A percentile compares a stretch with the other conserved stretches of the same genome.
These are phyloP conservation scores for Rhyacichthys aspro DNA, from an alignment of 2,797 vertebrate species.

Conservation along the genomic window DNA sequence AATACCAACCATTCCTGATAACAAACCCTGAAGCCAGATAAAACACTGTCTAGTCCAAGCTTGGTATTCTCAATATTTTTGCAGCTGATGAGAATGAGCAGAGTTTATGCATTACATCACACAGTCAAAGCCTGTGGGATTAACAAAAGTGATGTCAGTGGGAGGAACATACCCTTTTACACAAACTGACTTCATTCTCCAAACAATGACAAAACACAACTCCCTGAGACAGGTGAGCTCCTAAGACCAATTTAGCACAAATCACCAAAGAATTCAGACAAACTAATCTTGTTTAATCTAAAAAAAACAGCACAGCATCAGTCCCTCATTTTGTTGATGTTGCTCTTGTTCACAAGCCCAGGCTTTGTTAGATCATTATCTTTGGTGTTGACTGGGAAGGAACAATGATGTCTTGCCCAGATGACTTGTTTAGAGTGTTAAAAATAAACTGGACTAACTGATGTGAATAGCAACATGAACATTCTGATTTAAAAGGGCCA, in stretches of 20 bases:
- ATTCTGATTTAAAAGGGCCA: too few species aligned
- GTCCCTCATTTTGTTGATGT: too few species aligned
- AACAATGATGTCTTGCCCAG: not conserved
- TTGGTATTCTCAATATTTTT: constrained; percentile 32
- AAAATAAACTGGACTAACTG: too few species aligned
- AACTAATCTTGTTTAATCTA: not conserved
- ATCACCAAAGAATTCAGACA: not conserved
- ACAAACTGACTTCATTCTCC: constrained; percentile 9
- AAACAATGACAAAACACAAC: not conserved
- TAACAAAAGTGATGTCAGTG: not conserved
- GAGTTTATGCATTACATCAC: constrained; percentile 45
- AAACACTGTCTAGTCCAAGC: constrained; percentile 2
- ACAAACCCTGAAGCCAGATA: constrained; percentile 2
- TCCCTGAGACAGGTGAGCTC: not conserved
- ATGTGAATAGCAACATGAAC: too few species aligned
- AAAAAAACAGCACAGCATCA: not conserved
- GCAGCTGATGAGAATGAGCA: constrained; percentile 13
- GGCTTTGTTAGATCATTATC: not conserved
- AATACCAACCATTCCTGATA: constrained; percentile 4
- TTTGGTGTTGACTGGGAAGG: not conserved
- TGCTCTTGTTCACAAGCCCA: too few species aligned
- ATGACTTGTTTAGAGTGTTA: too few species aligned
- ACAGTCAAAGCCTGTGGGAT: constrained; percentile 3
- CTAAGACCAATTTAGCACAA: not conserved
- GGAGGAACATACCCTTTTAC: not conserved